Base-by-base conservation (phyloP, 2,797 vertebrate species). In the Melanotaenia maccullochi region DNA sequence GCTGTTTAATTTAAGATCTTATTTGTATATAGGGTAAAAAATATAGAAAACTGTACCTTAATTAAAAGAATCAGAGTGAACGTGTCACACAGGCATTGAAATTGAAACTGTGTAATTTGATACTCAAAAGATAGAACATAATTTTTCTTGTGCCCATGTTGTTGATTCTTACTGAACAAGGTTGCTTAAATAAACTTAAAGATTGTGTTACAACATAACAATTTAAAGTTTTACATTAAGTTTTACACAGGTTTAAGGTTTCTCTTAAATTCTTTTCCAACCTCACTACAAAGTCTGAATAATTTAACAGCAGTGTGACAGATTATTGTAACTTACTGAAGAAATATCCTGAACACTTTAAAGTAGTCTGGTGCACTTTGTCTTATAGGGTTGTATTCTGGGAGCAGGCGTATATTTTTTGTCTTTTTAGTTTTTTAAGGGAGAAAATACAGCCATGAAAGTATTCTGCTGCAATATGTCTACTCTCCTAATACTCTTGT, bases 231-330 rank as follows among this genome's bases (percentile, higher is more conserved):
- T 73, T 63, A 36, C 9, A 54, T 59, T n/a, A 33, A 24, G n/a
- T 33, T 72, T 73, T 32, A 20, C 51, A 8, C n/a, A 20, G 38
- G 5, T 61, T 60, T 28, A 52, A 36, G 40, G 40, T 42, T 42
- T 42, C 40, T 42, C 14, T 14, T 14, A 4, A 4, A 4, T 42
- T 5, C 5, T 6, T 44, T 71, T 81, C 70, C 12, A 60, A 54
- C 61, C 60, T 58, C 40, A 44, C 24, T 25, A 40, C 25, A 9
- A 13, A 8, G 44, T 76, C 60, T 73, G 75, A 70, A 71, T 74
- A 87, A 85, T 87, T 86, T 76, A 88, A 63, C 66, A 49, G 70
- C 49, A 36, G 54, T 62, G 56, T 65, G 76, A 65, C 64, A 65
- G 38, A 36, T 54, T 66, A 42, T 68, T 77, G 69, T 78, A 80